phyloP scores from a whole-genome alignment of 2,888 invertebrate species.

The Trichopoda pennipes region DNA sequence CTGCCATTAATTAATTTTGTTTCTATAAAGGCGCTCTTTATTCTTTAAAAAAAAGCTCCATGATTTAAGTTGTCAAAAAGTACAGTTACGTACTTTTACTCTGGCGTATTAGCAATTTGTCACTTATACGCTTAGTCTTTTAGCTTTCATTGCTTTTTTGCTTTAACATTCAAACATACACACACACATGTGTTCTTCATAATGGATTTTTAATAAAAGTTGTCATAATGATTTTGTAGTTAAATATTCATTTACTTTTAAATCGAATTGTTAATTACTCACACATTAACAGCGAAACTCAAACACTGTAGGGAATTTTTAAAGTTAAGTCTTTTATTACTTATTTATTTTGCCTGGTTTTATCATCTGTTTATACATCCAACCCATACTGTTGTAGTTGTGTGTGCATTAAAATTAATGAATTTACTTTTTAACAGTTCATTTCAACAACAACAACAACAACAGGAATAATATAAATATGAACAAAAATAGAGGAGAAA shows the following conservation, averaged over 20 bases:
- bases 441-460: background rate
- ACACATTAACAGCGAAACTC: background rate
- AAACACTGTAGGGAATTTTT: background rate
- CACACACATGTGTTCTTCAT: background rate
- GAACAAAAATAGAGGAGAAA: background rate
- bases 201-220: background rate
- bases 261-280: background rate
- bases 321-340: background rate
- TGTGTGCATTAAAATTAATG: background rate
- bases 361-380: background rate
- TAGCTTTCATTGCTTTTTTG: background rate
- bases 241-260: background rate
- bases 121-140: conserved; percentile 59
- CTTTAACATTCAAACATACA: background rate
- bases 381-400: background rate
- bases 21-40: too few species aligned
- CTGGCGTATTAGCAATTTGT: conserved; percentile 61
- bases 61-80: conserved; percentile 1
- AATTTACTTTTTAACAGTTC: background rate
- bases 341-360: background rate
- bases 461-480: background rate
- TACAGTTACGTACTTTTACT: conserved; percentile 34
- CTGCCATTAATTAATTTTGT: too few species aligned
- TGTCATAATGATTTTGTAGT: background rate
- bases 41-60: background rate